Conservation (phyloP, 2,888 invertebrate species). For the Catonia carolina region DNA sequence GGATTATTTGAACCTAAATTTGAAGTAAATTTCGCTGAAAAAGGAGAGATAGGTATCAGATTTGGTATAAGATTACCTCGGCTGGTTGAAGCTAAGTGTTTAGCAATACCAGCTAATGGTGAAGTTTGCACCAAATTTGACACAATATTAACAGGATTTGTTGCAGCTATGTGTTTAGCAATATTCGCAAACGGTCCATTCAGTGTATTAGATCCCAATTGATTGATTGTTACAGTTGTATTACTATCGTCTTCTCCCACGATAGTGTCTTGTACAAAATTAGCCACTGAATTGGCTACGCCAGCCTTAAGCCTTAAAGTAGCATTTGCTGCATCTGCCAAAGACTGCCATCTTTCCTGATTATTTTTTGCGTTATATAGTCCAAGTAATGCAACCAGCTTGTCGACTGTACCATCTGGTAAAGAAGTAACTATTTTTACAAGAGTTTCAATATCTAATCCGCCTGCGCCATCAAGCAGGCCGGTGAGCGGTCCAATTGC, state of each 20-base stretch:
- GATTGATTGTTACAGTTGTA: too few relatives aligned
- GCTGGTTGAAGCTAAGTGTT: conserved; percentile 10
- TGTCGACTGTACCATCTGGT: conserved; percentile 14
- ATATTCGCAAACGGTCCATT: conserved; percentile 15
- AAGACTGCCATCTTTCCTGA: conserved; percentile 5
- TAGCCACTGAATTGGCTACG: conserved; percentile 7
- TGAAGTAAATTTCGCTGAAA: too few relatives aligned
- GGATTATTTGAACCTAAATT: too few relatives aligned
- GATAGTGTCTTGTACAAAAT: conserved; percentile 11
- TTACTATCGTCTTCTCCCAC: too few relatives aligned
- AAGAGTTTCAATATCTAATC: not conserved
- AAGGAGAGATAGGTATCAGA: too few relatives aligned
- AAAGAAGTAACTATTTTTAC: conserved; percentile 5
- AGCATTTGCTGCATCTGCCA: conserved; percentile 16
- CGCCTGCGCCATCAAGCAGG: conserved; percentile 5
- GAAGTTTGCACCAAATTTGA: too few relatives aligned
- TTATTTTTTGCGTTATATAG: conserved; percentile 13
- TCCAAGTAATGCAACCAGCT: conserved; percentile 6
- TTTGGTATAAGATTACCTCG: too few relatives aligned
- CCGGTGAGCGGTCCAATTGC: conserved; percentile 13
- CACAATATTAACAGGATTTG: too few relatives aligned
- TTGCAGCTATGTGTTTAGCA: too few relatives aligned
- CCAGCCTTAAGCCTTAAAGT: conserved; percentile 14
- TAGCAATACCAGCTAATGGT: not conserved
- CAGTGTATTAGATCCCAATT: too few relatives aligned